Conservation (phyloP, 2,888 invertebrate species). For the Ptychoptera contaminata region DNA sequence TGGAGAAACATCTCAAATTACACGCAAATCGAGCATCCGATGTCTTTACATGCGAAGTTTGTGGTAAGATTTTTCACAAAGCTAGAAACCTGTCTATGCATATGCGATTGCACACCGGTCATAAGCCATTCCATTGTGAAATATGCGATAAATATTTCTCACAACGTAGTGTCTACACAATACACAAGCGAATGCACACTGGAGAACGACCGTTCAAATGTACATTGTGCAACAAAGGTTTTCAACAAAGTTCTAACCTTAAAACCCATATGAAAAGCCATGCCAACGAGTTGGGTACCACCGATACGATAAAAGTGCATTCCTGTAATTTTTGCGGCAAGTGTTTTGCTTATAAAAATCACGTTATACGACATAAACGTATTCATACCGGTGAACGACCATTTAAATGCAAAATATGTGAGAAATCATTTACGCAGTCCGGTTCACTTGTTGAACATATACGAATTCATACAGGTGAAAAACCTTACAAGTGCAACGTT, state of each 20-base stretch:
- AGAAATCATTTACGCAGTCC: not conserved
- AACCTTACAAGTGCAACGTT: slow-evolving; percentile 1
- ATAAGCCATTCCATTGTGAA: slow-evolving; percentile 3
- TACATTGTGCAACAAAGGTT: slow-evolving; percentile 18
- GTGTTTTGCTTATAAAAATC: slow-evolving; percentile 1
- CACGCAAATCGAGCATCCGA: not conserved
- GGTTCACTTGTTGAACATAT: slow-evolving; percentile 1
- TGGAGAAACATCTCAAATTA: not conserved
- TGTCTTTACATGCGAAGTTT: slow-evolving; percentile 1
- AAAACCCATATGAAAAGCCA: slow-evolving; percentile 6
- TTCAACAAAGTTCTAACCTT: slow-evolving; percentile 18
- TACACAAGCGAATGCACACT: slow-evolving; percentile 34
- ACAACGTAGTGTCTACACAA: slow-evolving; percentile 20
- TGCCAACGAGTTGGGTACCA: not conserved
- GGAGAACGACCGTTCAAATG: slow-evolving; percentile 36
- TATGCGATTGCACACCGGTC: slow-evolving; percentile 4
- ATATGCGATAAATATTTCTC: slow-evolving; percentile 2
- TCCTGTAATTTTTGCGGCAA: slow-evolving; percentile 4
- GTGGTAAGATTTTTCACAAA: slow-evolving; percentile 6
- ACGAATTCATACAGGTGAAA: slow-evolving; percentile 3
- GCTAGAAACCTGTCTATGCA: slow-evolving; percentile 5
- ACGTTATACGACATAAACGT: slow-evolving; percentile 30
- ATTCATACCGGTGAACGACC: slow-evolving; percentile 35
- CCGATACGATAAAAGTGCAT: slow-evolving; percentile 1
- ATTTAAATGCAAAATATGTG: slow-evolving; percentile 24